Evolutionary conservation across 2,113 vertebrate genomes (phyloP).

Genomic region (Eurypyga helias): DNA sequence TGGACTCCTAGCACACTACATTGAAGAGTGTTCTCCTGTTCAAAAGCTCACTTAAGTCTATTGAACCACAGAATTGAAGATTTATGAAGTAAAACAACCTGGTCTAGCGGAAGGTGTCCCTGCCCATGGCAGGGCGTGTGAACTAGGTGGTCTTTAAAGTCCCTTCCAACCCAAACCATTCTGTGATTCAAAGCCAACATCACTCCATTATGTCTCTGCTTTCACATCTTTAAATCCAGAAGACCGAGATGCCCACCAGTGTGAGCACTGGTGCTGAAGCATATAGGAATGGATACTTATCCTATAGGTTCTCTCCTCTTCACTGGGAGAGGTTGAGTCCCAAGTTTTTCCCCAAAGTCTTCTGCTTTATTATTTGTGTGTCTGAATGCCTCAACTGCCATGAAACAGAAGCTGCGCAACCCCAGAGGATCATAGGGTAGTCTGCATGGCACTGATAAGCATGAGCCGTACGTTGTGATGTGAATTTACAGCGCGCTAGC

Average conservation of each 20-base stretch:
- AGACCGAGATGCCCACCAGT: background rate
- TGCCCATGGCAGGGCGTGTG: too few species aligned
- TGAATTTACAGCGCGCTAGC: background rate
- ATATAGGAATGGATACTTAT: background rate
- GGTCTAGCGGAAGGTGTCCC: too few species aligned
- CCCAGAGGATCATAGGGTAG: background rate
- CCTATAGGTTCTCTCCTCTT: background rate
- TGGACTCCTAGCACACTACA: too few species aligned
- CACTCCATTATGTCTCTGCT: background rate
- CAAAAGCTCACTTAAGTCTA: background rate
- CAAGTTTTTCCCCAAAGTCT: background rate
- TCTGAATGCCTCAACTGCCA: background rate
- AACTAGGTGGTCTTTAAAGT: too few species aligned
- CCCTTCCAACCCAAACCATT: too few species aligned
- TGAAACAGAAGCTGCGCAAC: background rate
- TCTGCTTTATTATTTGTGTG: background rate
- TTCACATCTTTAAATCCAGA: background rate
- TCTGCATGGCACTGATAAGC: background rate
- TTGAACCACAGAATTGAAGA: background rate
- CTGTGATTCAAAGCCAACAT: background rate
- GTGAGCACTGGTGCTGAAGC: background rate
- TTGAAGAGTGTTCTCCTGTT: background rate
- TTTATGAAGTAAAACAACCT: background rate
- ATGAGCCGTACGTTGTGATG: background rate
- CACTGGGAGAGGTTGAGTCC: background rate